Evolutionary conservation across 2,797 vertebrate species (phyloP).

Genomic region (Salarias fasciatus): DNA sequence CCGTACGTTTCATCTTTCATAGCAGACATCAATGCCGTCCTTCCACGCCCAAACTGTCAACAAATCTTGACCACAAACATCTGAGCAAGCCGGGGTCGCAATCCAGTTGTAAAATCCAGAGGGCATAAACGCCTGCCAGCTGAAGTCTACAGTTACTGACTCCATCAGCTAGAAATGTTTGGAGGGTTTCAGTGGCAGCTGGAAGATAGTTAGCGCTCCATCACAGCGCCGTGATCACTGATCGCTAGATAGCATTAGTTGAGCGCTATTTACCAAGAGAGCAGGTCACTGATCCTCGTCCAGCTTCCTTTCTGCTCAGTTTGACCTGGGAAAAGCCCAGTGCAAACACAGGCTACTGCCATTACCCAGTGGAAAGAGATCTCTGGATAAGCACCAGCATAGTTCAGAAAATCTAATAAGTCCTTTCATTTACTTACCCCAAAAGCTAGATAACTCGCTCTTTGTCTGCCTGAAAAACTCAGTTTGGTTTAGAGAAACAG

Average conservation of each 20-base stretch:
- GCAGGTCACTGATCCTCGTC: constrained; percentile 7
- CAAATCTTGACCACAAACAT: constrained; percentile 58
- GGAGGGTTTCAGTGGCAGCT: background rate
- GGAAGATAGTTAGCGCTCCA: background rate
- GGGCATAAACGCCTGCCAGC: constrained; percentile 6
- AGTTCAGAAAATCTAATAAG: constrained; percentile 13
- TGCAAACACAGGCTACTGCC: constrained; percentile 20
- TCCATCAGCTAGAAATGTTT: constrained; percentile 28
- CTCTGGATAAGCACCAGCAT: background rate
- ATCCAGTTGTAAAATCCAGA: constrained; percentile 25
- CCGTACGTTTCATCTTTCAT: constrained; percentile 66
- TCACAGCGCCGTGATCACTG: background rate
- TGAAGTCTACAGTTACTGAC: constrained; percentile 21
- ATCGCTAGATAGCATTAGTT: constrained; percentile 9
- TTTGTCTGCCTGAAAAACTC: constrained; percentile 12
- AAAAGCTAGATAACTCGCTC: too few species aligned
- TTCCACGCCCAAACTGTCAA: constrained; percentile 62
- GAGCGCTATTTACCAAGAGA: constrained; percentile 26
- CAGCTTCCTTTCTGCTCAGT: constrained; percentile 20
- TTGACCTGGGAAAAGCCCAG: constrained; percentile 20
- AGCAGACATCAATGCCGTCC: constrained; percentile 41
- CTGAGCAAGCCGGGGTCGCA: constrained; percentile 18
- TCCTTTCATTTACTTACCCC: constrained; percentile 1
- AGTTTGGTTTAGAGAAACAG: background rate
- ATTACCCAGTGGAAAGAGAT: constrained; percentile 17